These are phyloP conservation scores for Callyntrura guangdongensis DNA, from an alignment of 2,888 invertebrate genomes.

Conservation along the genomic window DNA sequence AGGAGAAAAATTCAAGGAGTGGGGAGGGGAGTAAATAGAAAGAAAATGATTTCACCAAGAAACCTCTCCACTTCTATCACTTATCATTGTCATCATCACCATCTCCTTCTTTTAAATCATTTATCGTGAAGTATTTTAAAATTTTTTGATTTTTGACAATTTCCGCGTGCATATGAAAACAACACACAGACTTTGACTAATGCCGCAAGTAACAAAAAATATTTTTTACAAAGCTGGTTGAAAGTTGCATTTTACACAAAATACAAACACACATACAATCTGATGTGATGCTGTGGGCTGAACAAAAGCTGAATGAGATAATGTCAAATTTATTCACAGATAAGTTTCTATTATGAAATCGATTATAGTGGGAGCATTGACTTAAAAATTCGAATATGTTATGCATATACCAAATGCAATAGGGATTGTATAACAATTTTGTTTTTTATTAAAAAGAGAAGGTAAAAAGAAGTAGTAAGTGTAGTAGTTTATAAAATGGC, in stretches of 20 bases:
- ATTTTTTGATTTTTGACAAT: constrained; percentile 64
- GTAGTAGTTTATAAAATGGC: background rate
- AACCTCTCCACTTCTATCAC: background rate
- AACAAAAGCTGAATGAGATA: background rate
- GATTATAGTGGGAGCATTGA: constrained; percentile 18
- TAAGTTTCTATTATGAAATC: constrained; percentile 46
- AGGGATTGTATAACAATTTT: constrained; percentile 29
- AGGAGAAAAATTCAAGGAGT: constrained; percentile 48
- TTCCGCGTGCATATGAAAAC: constrained; percentile 50
- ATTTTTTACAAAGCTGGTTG: background rate
- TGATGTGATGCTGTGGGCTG: background rate
- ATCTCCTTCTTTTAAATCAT: background rate
- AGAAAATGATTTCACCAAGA: constrained; percentile 32
- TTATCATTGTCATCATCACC: background rate
- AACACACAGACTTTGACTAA: background rate
- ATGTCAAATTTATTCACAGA: constrained; percentile 15
- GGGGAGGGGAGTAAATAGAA: constrained; percentile 5
- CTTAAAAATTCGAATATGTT: background rate
- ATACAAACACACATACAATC: background rate
- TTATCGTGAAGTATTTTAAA: constrained; percentile 55
- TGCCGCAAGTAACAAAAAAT: background rate
- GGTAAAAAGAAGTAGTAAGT: background rate
- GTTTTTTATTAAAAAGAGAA: background rate
- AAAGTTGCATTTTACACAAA: background rate
- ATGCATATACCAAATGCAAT: background rate